Percentiles rank a stretch among this genome's conserved stretches.
phyloP scores from a whole-genome alignment of 2,888 invertebrate genomes.

The Petrolisthes cinctipes region DNA sequence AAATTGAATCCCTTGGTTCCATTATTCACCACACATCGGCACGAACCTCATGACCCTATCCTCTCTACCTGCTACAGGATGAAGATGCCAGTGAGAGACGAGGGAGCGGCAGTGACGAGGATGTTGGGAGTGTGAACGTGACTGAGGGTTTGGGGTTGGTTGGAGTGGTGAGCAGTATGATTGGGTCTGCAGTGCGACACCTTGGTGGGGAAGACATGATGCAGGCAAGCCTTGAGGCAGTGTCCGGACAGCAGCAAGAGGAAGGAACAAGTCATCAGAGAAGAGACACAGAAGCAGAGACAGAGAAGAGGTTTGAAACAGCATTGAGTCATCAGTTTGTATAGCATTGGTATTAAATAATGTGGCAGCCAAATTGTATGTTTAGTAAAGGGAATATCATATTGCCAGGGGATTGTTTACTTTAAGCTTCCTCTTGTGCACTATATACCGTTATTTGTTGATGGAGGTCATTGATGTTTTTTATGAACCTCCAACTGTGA shows the following conservation, averaged over 20 bases:
- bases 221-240: slow-evolving; percentile 30
- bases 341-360: slow-evolving; percentile 18
- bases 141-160: slow-evolving; percentile 40
- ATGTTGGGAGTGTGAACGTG: background rate
- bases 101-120: slow-evolving; percentile 12
- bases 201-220: slow-evolving; percentile 54
- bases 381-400: background rate
- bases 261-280: background rate
- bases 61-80: background rate
- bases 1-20: too few species aligned
- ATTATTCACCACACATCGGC: too few species aligned
- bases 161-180: slow-evolving; percentile 56
- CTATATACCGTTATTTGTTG: too few species aligned
- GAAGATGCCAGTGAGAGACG: background rate
- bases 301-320: slow-evolving; percentile 43
- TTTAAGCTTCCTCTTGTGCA: too few species aligned
- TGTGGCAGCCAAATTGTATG: too few species aligned
- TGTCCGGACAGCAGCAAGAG: slow-evolving; percentile 9
- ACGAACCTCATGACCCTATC: too few species aligned
- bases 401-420: too few species aligned
- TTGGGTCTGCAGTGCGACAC: slow-evolving; percentile 62
- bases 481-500: too few species aligned
- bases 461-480: too few species aligned
- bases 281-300: background rate
- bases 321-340: slow-evolving; percentile 58